Conservation (phyloP, 1,140 invertebrate species). For the Trissolcus basalis region DNA sequence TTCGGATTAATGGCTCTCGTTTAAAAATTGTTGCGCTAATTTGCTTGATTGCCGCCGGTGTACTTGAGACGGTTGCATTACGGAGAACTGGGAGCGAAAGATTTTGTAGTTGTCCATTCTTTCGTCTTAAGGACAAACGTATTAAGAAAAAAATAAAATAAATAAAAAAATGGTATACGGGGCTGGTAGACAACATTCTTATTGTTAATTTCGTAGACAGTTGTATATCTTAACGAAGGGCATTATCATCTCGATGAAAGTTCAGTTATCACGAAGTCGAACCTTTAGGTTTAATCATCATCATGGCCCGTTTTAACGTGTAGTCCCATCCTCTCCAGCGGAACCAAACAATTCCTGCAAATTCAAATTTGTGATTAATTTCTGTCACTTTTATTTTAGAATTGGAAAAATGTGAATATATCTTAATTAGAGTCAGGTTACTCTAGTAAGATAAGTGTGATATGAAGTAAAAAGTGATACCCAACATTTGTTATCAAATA, state of each 20-base stretch:
- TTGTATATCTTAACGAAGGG: slow-evolving; percentile 51
- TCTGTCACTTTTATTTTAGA: no score
- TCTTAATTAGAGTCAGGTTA: no score
- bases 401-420: no score
- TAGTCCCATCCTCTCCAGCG: slow-evolving; percentile 96
- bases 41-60: slow-evolving; percentile 15
- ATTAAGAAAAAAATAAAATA: slow-evolving; percentile 44
- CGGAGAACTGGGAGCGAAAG: slow-evolving; percentile 38
- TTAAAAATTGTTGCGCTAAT: slow-evolving; percentile 28
- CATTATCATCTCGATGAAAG: slow-evolving; percentile 32
- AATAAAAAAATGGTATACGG: no score
- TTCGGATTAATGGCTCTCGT: background rate
- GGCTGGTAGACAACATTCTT: slow-evolving; percentile 51
- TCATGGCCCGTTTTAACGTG: slow-evolving; percentile 89
- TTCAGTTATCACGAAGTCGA: slow-evolving; percentile 75
- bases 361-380: slow-evolving; percentile 6
- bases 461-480: no score
- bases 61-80: slow-evolving; percentile 32
- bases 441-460: no score
- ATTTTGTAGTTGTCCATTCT: slow-evolving; percentile 52
- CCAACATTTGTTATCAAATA: no score
- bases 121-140: slow-evolving; percentile 42
- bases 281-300: slow-evolving; percentile 92
- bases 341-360: slow-evolving; percentile 92
- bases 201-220: slow-evolving; percentile 46